Percentiles rank a stretch among this genome's conserved stretches.
Evolutionary conservation across 2,888 invertebrate species (phyloP).

Genomic region (Pyrochroa serraticornis): DNA sequence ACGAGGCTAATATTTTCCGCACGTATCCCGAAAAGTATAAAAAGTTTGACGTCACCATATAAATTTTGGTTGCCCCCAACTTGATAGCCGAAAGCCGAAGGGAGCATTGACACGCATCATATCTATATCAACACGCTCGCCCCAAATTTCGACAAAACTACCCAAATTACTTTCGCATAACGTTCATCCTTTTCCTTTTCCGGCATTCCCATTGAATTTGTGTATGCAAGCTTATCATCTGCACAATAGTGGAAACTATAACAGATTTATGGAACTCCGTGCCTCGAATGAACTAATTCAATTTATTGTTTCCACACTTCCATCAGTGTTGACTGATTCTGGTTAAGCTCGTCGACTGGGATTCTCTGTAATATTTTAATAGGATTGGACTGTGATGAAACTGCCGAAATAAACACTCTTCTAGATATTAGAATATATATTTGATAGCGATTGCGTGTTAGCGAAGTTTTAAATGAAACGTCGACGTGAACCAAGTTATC

Average conservation of each 20-base stretch:
- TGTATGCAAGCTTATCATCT: slow-evolving; percentile 7
- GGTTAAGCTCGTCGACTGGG: too few relatives aligned
- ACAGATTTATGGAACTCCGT: slow-evolving; percentile 29
- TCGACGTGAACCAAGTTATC: slow-evolving; percentile 21
- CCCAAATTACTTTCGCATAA: too few relatives aligned
- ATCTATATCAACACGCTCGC: neutral
- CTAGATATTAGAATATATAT: neutral
- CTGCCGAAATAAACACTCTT: neutral
- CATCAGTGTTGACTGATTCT: slow-evolving; percentile 14
- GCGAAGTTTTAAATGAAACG: slow-evolving; percentile 6
- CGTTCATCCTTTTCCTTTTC: too few relatives aligned
- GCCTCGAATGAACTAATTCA: slow-evolving; percentile 27
- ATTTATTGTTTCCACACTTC: slow-evolving; percentile 23
- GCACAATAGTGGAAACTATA: slow-evolving; percentile 27
- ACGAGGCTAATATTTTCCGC: too few relatives aligned
- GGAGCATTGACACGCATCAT: slow-evolving; percentile 6
- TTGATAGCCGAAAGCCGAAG: too few relatives aligned
- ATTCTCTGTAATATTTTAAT: too few relatives aligned
- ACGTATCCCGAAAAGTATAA: neutral
- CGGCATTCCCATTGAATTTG: too few relatives aligned
- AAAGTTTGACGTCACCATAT: slow-evolving; percentile 7
- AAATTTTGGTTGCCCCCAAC: slow-evolving; percentile 3
- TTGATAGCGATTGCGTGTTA: slow-evolving; percentile 7
- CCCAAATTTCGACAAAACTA: too few relatives aligned
- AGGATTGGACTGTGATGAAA: too few relatives aligned